These are phyloP conservation scores for Sebastes matsubarae DNA, from an alignment of 2,797 vertebrate genomes.

Conservation along the genomic window DNA sequence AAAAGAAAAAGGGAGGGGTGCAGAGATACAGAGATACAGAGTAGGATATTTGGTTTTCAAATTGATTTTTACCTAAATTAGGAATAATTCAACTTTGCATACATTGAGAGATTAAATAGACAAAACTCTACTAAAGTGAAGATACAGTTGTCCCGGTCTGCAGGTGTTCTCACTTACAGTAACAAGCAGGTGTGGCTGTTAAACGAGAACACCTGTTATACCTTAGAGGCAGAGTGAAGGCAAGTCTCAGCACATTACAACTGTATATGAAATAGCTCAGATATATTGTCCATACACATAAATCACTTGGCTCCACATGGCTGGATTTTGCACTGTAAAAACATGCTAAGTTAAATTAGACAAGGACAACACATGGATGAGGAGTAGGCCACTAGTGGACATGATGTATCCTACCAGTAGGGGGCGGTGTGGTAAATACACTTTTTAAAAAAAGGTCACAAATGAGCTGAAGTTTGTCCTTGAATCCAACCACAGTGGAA, in stretches of 20 bases:
- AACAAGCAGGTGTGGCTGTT: no score
- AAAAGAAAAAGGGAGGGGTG: accelerated
- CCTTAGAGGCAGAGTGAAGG: neutral
- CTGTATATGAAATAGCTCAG: neutral
- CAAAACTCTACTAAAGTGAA: neutral
- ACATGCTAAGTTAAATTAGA: neutral
- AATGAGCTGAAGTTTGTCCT: neutral
- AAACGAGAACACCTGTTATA: neutral
- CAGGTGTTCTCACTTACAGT: neutral
- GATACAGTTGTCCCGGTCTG: neutral
- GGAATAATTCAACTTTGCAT: neutral
- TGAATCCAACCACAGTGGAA: neutral
- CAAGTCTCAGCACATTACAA: neutral
- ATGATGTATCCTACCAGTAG: constrained; percentile 51
- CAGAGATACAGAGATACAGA: no score
- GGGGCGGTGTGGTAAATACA: constrained; percentile 30
- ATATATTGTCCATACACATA: no score
- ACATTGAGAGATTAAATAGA: no score
- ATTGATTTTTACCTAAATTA: no score
- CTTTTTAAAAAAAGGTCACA: neutral
- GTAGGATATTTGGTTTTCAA: no score
- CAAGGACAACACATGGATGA: neutral
- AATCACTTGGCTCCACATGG: neutral
- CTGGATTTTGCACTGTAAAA: no score
- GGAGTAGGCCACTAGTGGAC: neutral